phyloP scores from a whole-genome alignment of 2,888 invertebrate genomes.

The Caprella mutica region DNA sequence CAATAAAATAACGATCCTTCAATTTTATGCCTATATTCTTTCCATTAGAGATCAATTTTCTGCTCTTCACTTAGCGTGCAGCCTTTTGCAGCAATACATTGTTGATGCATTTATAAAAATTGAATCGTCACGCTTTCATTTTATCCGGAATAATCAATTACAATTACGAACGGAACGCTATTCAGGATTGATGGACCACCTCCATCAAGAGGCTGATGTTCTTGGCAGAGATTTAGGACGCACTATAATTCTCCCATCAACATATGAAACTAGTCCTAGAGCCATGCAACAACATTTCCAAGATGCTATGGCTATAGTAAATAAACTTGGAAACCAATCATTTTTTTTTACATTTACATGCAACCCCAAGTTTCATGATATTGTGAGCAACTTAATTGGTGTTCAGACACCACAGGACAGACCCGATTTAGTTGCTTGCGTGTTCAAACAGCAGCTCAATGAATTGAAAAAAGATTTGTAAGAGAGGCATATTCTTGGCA shows the following conservation, averaged over 20 bases:
- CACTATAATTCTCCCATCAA: conserved; percentile 35
- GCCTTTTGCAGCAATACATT: neutral
- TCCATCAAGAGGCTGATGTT: no score
- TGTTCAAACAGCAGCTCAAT: conserved; percentile 38
- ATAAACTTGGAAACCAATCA: conserved; percentile 41
- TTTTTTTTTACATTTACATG: conserved; percentile 43
- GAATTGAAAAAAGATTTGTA: conserved; percentile 34
- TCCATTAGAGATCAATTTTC: no score
- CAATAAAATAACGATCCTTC: no score
- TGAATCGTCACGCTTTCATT: neutral
- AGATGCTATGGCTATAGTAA: conserved; percentile 42
- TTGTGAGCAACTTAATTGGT: no score
- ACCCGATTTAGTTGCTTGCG: conserved; percentile 39
- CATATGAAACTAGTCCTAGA: conserved; percentile 38
- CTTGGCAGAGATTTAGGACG: neutral
- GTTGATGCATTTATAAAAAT: neutral
- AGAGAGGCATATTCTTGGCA: no score
- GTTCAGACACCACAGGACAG: conserved; percentile 37
- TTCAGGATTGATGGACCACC: neutral
- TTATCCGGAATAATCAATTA: neutral
- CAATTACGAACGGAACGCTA: neutral
- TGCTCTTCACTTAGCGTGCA: no score
- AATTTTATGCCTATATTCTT: no score
- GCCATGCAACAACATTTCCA: conserved; percentile 40
- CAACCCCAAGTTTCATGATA: conserved; percentile 42